Percentiles rank a stretch among this genome's conserved stretches.
Conservation (phyloP, 2,888 invertebrate species). For the Apodemia hepburni region DNA sequence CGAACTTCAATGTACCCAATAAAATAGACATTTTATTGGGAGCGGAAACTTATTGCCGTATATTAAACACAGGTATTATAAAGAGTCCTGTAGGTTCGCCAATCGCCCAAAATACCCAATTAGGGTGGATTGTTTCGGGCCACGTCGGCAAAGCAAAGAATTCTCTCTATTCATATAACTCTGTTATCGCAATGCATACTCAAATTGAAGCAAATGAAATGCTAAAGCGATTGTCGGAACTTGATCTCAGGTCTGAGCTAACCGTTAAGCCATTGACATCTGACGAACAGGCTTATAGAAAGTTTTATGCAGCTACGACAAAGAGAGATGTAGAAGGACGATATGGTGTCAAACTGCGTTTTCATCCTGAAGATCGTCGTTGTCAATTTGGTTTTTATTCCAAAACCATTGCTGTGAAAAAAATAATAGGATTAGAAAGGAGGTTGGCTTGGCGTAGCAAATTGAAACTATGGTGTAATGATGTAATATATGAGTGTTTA, state of each 20-base stretch:
- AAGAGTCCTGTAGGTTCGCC: too few species aligned
- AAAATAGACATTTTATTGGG: too few species aligned
- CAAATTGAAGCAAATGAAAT: not conserved
- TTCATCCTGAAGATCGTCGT: not conserved
- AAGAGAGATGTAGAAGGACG: not conserved
- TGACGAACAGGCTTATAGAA: not conserved
- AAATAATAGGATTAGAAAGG: not conserved
- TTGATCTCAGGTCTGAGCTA: not conserved
- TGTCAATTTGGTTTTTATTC: not conserved
- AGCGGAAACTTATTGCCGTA: too few species aligned
- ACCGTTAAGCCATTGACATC: not conserved
- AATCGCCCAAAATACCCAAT: too few species aligned
- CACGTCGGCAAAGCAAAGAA: too few species aligned
- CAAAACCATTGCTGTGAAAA: not conserved
- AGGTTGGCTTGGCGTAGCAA: not conserved
- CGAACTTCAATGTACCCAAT: too few species aligned
- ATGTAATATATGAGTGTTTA: not conserved
- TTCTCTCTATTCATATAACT: too few species aligned
- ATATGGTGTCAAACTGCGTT: not conserved
- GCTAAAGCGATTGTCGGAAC: not conserved
- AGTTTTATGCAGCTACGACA: not conserved
- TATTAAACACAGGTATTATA: too few species aligned
- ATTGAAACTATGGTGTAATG: not conserved
- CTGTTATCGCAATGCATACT: too few species aligned
- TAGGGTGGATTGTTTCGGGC: too few species aligned